Percentiles rank a stretch among this genome's conserved stretches.
phyloP scores from a whole-genome alignment of 2,888 invertebrate species.

The Chrysolina americana region DNA sequence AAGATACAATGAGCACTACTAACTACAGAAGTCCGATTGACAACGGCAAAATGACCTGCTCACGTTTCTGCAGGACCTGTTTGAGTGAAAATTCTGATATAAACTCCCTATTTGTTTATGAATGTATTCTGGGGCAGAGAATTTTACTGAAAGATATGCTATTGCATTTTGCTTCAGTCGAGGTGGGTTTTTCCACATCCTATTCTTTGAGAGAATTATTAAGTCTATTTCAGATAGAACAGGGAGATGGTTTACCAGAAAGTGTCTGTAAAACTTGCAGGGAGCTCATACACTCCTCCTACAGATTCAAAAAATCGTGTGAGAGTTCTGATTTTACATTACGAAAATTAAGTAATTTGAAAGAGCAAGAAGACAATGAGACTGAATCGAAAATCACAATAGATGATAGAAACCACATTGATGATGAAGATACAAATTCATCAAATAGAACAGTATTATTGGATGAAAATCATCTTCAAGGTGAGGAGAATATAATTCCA shows the following conservation, averaged over 20 bases:
- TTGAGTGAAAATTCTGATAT: constrained; percentile 49
- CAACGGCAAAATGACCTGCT: no score
- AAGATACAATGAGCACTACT: no score
- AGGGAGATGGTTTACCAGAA: constrained; percentile 62
- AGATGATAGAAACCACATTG: not conserved
- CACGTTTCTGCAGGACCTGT: constrained; percentile 55
- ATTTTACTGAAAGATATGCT: constrained; percentile 55
- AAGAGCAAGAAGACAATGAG: not conserved
- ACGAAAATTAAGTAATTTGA: constrained; percentile 40
- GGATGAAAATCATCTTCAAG: not conserved
- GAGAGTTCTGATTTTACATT: constrained; percentile 61
- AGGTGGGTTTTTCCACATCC: constrained; percentile 48
- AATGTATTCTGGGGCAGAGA: constrained; percentile 53
- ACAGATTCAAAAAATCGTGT: constrained; percentile 61
- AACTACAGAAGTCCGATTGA: no score
- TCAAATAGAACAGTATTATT: not conserved
- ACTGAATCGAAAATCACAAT: not conserved
- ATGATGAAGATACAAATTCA: not conserved
- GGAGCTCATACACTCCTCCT: constrained; percentile 56
- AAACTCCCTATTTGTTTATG: constrained; percentile 51
- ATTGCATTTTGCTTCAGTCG: constrained; percentile 57
- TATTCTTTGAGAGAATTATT: not conserved
- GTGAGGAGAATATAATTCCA: not conserved
- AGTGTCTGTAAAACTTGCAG: constrained; percentile 62
- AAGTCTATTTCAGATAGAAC: constrained; percentile 53